Base-by-base conservation (phyloP, 2,113 vertebrate species). In the Cyanoramphus novaezelandiae region DNA sequence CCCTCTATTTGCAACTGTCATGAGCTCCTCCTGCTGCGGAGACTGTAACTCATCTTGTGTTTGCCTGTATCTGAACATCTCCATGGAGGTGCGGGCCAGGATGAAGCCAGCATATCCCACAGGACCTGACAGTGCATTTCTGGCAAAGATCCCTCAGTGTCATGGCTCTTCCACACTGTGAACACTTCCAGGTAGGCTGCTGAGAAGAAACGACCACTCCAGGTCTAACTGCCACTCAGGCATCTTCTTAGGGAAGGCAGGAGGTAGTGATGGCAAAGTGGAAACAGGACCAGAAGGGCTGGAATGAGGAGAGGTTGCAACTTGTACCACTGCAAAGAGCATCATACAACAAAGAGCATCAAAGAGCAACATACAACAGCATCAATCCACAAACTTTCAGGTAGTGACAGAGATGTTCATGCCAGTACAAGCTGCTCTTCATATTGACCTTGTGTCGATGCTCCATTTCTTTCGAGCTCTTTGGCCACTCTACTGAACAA, bases 101-200 rank as follows among this genome's bases (percentile, higher is more conserved):
- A 41, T 69, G 62, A 25, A 70, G 33, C 33, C 49, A 10, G 29
- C 0, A 0, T 62, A 0, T 62, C 74, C 37, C 39, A 14, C 2
- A 25, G 55, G 37, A 60, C 29, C n/a, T 69, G 35, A 37, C 28
- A 35, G n/a, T n/a, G 15, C 47, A 19, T 21, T 17, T 17, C 50
- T 87, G 77, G 18, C 13, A 65, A 37, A 68, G n/a, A 72, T 14
- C 37, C 28, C 23, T 10, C 47, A 14, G 24, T 3, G 1, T 23
- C 60, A 33, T 13, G 55, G 31, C 52, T 60, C 69, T 87, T 70
- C 46, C 75, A 35, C 33, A 11, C 21, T 19, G 3, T 13, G 28
- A 29, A 13, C 27, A 12, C 2, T 17, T 84, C 23, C 6, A 28
- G 29, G 64, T 15, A 47, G 50, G 25, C 53, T 53, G 31, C 52